These are phyloP conservation scores for Pelmatolapia mariae DNA, from an alignment of 2,113 vertebrate genomes.

Conservation along the genomic window DNA sequence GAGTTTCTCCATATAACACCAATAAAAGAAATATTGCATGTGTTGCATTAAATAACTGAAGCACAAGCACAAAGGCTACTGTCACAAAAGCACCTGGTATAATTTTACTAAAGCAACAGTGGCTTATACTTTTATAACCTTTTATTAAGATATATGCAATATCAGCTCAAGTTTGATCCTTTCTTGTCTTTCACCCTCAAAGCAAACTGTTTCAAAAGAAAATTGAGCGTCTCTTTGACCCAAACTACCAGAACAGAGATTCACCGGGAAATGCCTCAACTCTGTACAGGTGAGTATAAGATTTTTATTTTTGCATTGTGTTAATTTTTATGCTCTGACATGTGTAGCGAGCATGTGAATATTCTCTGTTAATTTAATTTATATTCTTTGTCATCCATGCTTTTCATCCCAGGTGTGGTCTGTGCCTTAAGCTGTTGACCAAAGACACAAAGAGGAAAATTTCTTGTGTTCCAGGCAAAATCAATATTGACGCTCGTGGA, in stretches of 20 bases:
- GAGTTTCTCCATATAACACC: neutral
- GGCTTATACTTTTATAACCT: neutral
- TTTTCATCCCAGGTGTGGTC: conserved; percentile 76
- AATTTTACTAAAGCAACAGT: neutral
- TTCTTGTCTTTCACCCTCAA: conserved; percentile 3
- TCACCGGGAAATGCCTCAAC: conserved; percentile 86
- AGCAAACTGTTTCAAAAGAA: conserved; percentile 99
- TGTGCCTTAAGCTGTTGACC: conserved; percentile 92
- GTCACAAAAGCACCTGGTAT: neutral
- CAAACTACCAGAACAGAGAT: conserved; percentile 80
- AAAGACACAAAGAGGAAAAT: conserved; percentile 92
- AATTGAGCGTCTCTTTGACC: conserved; percentile 91
- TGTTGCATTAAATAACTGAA: neutral
- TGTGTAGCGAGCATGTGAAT: neutral
- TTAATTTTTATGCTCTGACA: neutral
- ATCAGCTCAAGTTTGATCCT: neutral
- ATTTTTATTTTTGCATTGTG: neutral
- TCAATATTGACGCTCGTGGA: conserved; percentile 86
- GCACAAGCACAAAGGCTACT: neutral
- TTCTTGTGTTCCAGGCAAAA: conserved; percentile 87
- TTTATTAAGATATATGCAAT: neutral
- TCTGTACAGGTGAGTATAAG: conserved; percentile 81
- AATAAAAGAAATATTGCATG: neutral
- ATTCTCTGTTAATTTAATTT: neutral
- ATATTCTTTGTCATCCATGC: neutral